phyloP scores from a whole-genome alignment of 2,888 invertebrate species.

The Polydesmus complanatus region DNA sequence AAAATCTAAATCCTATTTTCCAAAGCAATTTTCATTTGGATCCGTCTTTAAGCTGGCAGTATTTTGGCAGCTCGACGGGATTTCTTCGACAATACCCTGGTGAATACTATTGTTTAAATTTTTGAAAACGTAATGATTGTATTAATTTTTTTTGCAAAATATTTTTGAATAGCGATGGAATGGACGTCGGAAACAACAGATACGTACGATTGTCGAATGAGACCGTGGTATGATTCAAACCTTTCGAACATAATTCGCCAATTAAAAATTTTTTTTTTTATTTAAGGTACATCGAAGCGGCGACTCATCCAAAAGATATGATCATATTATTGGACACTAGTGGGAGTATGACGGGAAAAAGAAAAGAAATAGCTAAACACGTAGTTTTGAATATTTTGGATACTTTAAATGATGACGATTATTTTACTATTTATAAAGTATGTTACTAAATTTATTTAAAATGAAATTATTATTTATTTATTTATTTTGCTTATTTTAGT shows the following conservation, averaged over 20 bases:
- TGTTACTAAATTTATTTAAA: slow-evolving; percentile 11
- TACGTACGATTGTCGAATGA: slow-evolving; percentile 79
- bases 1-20: slow-evolving; percentile 67
- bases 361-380: slow-evolving; percentile 76
- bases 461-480: background rate
- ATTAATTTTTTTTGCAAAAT: slow-evolving; percentile 8
- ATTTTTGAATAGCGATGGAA: slow-evolving; percentile 44
- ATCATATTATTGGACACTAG: slow-evolving; percentile 88
- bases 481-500: slow-evolving; percentile 33
- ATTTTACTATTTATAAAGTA: slow-evolving; percentile 73
- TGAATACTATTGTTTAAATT: slow-evolving; percentile 28
- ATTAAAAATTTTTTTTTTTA: slow-evolving; percentile 1
- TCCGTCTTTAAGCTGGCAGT: slow-evolving; percentile 90
- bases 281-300: slow-evolving; percentile 75
- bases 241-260: background rate
- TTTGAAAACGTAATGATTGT: slow-evolving; percentile 1
- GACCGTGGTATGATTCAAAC: slow-evolving; percentile 51
- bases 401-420: slow-evolving; percentile 95
- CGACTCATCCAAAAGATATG: slow-evolving; percentile 94
- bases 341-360: slow-evolving; percentile 90
- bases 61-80: slow-evolving; percentile 88
- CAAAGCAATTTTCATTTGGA: slow-evolving; percentile 70
- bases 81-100: slow-evolving; percentile 90
- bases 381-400: slow-evolving; percentile 79
- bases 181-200: slow-evolving; percentile 55